A percentile compares a stretch with the other conserved stretches of the same genome.
These are phyloP conservation scores for Helicoverpa armigera DNA, from an alignment of 1,140 invertebrate genomes.

Conservation along the genomic window DNA sequence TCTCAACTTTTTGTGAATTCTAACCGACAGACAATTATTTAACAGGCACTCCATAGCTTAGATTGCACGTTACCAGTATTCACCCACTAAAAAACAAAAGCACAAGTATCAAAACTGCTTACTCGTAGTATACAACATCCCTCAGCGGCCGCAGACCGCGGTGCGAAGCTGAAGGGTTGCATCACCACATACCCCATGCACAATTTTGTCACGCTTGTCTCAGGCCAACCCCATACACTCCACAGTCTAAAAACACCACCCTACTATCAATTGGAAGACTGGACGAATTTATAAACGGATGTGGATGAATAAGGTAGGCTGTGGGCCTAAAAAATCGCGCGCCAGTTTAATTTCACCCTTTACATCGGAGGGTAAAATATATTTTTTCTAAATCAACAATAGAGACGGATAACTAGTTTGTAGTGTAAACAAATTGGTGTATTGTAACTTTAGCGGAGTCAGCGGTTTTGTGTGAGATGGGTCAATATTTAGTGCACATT, in stretches of 20 bases:
- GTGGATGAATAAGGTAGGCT: constrained; percentile 47
- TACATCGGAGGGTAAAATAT: constrained; percentile 71
- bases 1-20: no score
- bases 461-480: constrained; percentile 48
- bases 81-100: neutral
- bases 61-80: no score
- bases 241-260: constrained; percentile 59
- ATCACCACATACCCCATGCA: constrained; percentile 74
- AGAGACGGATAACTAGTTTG: constrained; percentile 76
- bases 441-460: constrained; percentile 64
- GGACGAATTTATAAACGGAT: neutral
- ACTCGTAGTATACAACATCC: constrained; percentile 57
- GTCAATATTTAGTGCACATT: constrained; percentile 47
- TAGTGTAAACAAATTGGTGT: constrained; percentile 82
- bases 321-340: constrained; percentile 37
- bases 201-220: constrained; percentile 80
- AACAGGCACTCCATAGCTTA: no score
- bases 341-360: constrained; percentile 54
- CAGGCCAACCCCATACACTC: constrained; percentile 58
- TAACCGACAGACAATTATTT: no score
- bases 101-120: constrained; percentile 57
- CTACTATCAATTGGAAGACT: neutral
- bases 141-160: constrained; percentile 69
- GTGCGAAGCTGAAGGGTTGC: constrained; percentile 79
- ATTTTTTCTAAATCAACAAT: constrained; percentile 79